phyloP scores from a whole-genome alignment of 2,888 invertebrate genomes.

The Anodontia alba region DNA sequence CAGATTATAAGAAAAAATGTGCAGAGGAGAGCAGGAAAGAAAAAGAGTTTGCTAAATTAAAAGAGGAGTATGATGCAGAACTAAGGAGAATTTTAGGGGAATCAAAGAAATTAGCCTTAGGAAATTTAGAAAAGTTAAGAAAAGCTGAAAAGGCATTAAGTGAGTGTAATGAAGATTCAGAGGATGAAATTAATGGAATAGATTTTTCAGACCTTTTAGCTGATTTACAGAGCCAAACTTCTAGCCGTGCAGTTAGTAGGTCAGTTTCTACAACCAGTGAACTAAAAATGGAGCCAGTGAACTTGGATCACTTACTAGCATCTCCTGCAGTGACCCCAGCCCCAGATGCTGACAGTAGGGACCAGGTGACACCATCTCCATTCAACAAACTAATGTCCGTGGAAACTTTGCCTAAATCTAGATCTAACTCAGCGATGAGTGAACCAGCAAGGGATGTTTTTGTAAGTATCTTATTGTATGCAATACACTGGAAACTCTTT shows the following conservation, averaged over 20 bases:
- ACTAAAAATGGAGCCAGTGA: conserved; percentile 62
- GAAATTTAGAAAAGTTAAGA: conserved; percentile 77
- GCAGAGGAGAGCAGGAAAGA: conserved; percentile 70
- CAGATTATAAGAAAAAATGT: conserved; percentile 66
- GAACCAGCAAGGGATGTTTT: conserved; percentile 57
- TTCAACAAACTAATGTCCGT: conserved; percentile 31
- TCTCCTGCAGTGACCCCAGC: conserved; percentile 67
- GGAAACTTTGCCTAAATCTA: conserved; percentile 32
- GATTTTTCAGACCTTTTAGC: conserved; percentile 59
- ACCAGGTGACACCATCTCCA: conserved; percentile 29
- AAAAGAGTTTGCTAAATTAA: conserved; percentile 69
- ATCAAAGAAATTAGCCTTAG: conserved; percentile 75
- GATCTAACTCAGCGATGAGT: conserved; percentile 59
- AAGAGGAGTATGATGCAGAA: conserved; percentile 75
- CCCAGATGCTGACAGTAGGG: neutral
- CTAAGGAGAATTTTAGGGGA: conserved; percentile 74
- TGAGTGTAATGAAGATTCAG: conserved; percentile 67
- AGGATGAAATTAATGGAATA: conserved; percentile 68
- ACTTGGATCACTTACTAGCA: conserved; percentile 66
- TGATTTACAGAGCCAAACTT: conserved; percentile 58
- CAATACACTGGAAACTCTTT: too few relatives aligned
- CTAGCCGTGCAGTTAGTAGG: conserved; percentile 67
- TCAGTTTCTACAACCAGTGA: conserved; percentile 63
- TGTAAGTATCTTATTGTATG: too few relatives aligned
- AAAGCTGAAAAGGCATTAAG: conserved; percentile 76